Percentiles rank a stretch among this genome's conserved stretches.
Evolutionary conservation across 2,888 invertebrate genomes (phyloP).

Genomic region (Pseudoips prasinana): DNA sequence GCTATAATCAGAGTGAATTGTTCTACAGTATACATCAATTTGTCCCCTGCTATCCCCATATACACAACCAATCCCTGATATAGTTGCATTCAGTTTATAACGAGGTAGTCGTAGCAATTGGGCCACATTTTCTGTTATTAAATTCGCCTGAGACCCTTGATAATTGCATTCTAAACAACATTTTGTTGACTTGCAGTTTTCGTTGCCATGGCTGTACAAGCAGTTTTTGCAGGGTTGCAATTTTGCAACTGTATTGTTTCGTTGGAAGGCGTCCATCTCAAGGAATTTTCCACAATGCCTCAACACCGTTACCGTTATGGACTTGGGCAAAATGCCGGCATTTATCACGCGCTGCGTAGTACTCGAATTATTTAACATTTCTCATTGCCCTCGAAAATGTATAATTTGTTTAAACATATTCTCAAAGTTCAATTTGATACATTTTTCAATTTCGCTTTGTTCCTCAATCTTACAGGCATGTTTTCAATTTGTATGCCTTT

Average conservation of each 20-base stretch:
- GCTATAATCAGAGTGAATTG: too few relatives aligned
- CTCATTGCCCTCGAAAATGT: too few relatives aligned
- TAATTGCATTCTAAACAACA: constrained; percentile 4
- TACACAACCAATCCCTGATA: neutral
- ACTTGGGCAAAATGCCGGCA: too few relatives aligned
- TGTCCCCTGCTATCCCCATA: neutral
- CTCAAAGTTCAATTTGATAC: too few relatives aligned
- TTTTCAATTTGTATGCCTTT: neutral
- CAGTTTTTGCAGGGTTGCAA: constrained; percentile 7
- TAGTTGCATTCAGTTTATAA: neutral
- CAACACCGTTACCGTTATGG: too few relatives aligned
- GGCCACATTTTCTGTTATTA: constrained; percentile 4
- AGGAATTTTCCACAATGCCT: constrained; percentile 4
- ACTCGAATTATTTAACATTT: too few relatives aligned
- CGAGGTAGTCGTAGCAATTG: constrained; percentile 1
- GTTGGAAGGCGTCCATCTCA: constrained; percentile 1
- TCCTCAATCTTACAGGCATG: too few relatives aligned
- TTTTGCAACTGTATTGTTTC: constrained; percentile 3
- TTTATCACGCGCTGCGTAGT: too few relatives aligned
- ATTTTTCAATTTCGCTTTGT: too few relatives aligned
- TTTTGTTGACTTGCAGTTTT: constrained; percentile 2
- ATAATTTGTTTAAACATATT: too few relatives aligned
- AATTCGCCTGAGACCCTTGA: constrained; percentile 2
- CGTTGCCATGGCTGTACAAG: constrained; percentile 4
- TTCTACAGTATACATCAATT: too few relatives aligned